Evolutionary conservation across 2,113 vertebrate species (phyloP).

Genomic region (Calyptommatus sinebrachiatus): DNA sequence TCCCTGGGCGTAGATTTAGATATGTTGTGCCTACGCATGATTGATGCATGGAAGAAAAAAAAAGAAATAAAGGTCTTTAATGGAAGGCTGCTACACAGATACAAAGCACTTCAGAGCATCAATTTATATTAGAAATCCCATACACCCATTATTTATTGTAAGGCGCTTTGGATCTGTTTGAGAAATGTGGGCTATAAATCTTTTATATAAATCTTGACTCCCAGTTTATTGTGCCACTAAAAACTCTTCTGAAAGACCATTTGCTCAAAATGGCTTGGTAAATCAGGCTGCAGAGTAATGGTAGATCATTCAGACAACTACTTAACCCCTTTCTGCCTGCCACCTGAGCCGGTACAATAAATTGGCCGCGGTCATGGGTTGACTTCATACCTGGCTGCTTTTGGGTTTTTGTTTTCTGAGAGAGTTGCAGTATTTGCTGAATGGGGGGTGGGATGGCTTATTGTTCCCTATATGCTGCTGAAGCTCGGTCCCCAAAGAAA

Average conservation of each 20-base stretch:
- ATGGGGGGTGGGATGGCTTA: too few relatives aligned
- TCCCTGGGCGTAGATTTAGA: too few relatives aligned
- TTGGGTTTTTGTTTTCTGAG: background rate
- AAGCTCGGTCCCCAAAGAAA: too few relatives aligned
- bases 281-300: background rate
- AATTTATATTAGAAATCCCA: background rate
- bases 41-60: background rate
- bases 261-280: background rate
- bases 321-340: background rate
- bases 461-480: too few relatives aligned
- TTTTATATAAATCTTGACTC: background rate
- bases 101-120: background rate
- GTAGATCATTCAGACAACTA: constrained; percentile 6
- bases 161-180: background rate
- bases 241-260: background rate
- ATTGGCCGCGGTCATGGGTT: background rate
- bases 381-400: background rate
- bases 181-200: background rate
- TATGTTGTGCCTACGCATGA: background rate
- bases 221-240: background rate
- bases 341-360: background rate
- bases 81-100: background rate
- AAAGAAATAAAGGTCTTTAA: background rate
- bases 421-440: background rate
- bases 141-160: background rate